A percentile compares a stretch with the other conserved stretches of the same genome.
phyloP scores from a whole-genome alignment of 2,113 vertebrate genomes.

The Prunella fulvescens region DNA sequence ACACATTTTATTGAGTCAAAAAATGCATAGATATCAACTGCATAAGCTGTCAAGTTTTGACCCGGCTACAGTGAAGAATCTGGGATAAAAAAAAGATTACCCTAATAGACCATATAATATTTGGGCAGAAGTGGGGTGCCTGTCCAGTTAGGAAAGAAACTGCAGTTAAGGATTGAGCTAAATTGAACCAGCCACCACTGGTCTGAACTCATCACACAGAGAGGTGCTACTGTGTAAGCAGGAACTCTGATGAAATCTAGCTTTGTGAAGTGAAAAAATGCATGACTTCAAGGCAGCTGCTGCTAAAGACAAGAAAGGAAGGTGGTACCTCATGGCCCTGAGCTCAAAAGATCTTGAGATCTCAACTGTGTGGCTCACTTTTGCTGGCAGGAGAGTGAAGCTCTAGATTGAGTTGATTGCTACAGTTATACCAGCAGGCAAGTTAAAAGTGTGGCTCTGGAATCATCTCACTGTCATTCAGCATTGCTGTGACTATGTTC shows the following conservation, averaged over 20 bases:
- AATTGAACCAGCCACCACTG: not conserved
- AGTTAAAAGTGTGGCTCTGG: not conserved
- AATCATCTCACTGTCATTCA: not conserved
- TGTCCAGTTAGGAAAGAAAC: not conserved
- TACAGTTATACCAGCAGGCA: not conserved
- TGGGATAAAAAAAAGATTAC: not conserved
- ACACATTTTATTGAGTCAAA: not conserved
- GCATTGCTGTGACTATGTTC: not conserved
- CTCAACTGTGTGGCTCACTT: not conserved
- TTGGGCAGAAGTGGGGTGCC: not conserved
- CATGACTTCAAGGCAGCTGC: not conserved
- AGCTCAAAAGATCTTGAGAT: constrained; percentile 20
- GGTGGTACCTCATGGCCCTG: not conserved
- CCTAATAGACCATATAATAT: not conserved
- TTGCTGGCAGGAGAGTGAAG: not conserved
- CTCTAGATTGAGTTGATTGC: not conserved
- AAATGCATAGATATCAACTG: not conserved
- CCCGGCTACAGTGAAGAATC: not conserved
- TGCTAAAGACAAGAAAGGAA: not conserved
- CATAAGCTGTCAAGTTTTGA: not conserved
- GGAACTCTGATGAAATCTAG: not conserved
- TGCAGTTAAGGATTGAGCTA: not conserved
- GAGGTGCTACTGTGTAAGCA: not conserved
- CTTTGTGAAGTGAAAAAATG: not conserved
- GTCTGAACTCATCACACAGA: not conserved